Evolutionary conservation across 2,888 invertebrate genomes (phyloP).

Genomic region (Tinea semifulvella): DNA sequence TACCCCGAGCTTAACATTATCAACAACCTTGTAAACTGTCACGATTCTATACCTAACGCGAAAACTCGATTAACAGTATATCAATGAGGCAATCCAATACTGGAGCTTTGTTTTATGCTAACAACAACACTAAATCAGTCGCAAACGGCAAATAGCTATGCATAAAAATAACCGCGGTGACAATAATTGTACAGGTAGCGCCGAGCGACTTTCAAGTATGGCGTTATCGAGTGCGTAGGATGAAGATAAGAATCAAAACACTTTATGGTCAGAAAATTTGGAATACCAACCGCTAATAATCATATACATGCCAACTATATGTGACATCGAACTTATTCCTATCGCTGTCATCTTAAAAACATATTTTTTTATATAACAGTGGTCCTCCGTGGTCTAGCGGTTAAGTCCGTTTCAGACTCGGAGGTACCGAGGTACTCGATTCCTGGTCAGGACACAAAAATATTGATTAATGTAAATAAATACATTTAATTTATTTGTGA

Average conservation of each 20-base stretch:
- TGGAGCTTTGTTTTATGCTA: slow-evolving; percentile 46
- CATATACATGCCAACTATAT: slow-evolving; percentile 46
- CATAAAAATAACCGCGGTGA: slow-evolving; percentile 39
- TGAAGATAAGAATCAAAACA: slow-evolving; percentile 49
- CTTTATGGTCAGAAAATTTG: slow-evolving; percentile 51
- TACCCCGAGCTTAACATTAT: slow-evolving; percentile 21
- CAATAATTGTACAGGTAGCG: slow-evolving; percentile 31
- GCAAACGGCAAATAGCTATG: slow-evolving; percentile 41
- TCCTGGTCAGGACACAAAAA: no score
- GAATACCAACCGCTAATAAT: slow-evolving; percentile 48
- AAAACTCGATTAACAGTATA: slow-evolving; percentile 39
- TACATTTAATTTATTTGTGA: no score
- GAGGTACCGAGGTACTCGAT: no score
- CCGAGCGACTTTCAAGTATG: slow-evolving; percentile 26
- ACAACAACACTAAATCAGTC: slow-evolving; percentile 42
- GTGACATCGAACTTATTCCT: slow-evolving; percentile 4
- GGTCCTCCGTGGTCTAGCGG: no score
- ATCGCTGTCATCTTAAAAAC: no score
- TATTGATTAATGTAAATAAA: no score
- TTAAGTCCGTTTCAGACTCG: no score
- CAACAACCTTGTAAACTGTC: slow-evolving; percentile 38
- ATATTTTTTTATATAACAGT: no score
- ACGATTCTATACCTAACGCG: slow-evolving; percentile 32
- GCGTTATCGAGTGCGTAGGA: slow-evolving; percentile 32
- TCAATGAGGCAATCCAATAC: slow-evolving; percentile 42